These are phyloP conservation scores for Aviceda subcristata DNA, from an alignment of 2,113 vertebrate genomes.

Conservation along the genomic window DNA sequence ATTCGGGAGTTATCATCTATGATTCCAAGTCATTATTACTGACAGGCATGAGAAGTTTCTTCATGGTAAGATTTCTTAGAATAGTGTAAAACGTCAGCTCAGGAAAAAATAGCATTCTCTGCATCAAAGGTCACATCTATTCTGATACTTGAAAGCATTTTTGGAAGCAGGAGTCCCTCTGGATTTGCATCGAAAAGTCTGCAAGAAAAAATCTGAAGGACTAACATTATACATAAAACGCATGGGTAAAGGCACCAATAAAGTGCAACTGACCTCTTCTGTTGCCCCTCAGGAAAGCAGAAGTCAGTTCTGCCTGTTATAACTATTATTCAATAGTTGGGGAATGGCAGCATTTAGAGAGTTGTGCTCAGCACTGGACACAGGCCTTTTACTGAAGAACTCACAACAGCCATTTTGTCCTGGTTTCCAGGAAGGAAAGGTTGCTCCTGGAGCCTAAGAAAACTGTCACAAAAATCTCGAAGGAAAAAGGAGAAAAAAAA, in stretches of 20 bases:
- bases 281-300: neutral
- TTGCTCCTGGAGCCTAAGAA: conserved; percentile 26
- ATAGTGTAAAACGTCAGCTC: fast-evolving
- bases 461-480: neutral
- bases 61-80: neutral
- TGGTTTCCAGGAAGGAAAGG: conserved; percentile 47
- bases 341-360: neutral
- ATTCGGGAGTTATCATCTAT: neutral
- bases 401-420: conserved; percentile 42
- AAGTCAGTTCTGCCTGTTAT: neutral
- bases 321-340: neutral
- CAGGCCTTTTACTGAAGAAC: neutral
- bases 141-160: neutral
- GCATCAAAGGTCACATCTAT: neutral
- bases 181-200: neutral
- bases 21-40: neutral
- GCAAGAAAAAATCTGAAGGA: neutral
- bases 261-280: neutral
- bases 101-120: neutral
- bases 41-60: neutral
- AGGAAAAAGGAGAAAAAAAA: neutral
- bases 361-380: neutral
- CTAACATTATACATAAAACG: fast-evolving
- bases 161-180: neutral
- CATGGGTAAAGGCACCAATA: fast-evolving